phyloP scores from a whole-genome alignment of 2,888 invertebrate genomes.

The Labia minor region DNA sequence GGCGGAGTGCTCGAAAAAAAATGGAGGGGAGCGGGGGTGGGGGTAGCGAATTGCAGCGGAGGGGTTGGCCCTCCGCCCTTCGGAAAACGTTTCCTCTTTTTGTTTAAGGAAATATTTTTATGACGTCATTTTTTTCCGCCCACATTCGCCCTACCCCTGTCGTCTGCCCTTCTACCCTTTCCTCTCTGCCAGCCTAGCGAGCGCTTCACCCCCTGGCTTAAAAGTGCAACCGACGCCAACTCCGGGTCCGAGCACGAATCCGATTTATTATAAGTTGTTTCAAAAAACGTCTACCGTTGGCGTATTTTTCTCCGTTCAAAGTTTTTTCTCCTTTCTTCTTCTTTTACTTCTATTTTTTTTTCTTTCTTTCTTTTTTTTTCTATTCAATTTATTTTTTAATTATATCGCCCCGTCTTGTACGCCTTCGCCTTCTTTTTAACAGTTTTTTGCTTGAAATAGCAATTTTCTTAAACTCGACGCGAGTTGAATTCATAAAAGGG shows the following conservation, averaged over 20 bases:
- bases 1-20: conserved; percentile 2
- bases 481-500: conserved; percentile 13
- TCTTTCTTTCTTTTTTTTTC: too few species aligned
- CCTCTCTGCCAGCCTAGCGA: not conserved
- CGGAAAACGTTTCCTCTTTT: not conserved
- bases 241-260: not conserved
- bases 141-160: not conserved
- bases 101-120: conserved; percentile 13
- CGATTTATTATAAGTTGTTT: not conserved
- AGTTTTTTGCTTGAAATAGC: conserved; percentile 13
- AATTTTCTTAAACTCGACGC: conserved; percentile 13
- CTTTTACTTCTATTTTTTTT: too few species aligned
- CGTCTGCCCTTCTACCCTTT: not conserved
- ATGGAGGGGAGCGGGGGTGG: not conserved
- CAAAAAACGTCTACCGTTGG: not conserved
- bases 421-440: conserved; percentile 13
- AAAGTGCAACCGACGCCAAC: not conserved
- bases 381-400: too few species aligned
- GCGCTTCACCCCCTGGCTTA: not conserved
- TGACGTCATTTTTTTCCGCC: conserved; percentile 13
- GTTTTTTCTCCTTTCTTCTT: not conserved
- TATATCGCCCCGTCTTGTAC: not conserved
- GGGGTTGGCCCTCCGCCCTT: not conserved
- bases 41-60: not conserved
- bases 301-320: not conserved